Percentiles rank a stretch among this genome's conserved stretches.
Conservation (phyloP, 1,140 invertebrate genomes). For the Daktulosphaira vitifoliae region DNA sequence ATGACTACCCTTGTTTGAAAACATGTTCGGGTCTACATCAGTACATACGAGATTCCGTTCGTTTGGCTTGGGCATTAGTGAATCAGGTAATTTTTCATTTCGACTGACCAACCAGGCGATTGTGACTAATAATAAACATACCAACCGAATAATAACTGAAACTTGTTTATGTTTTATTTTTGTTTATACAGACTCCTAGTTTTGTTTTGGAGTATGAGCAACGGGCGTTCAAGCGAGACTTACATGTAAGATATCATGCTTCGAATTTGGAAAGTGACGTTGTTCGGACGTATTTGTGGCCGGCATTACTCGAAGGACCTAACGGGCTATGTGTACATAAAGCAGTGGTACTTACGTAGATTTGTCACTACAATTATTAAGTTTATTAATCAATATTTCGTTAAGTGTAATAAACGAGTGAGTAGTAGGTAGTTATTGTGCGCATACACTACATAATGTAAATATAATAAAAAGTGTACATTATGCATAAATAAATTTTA, state of each 20-base stretch:
- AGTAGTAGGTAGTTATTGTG: too few relatives aligned
- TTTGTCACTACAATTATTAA: neutral
- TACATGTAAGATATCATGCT: constrained; percentile 56
- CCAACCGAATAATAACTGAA: neutral
- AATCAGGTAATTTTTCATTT: constrained; percentile 47
- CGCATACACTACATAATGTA: too few relatives aligned
- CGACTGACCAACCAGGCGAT: too few relatives aligned
- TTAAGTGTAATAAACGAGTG: too few relatives aligned
- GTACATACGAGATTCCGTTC: constrained; percentile 57
- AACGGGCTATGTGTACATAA: constrained; percentile 59
- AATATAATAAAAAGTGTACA: too few relatives aligned
- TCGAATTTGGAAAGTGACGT: constrained; percentile 51
- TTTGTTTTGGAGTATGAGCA: constrained; percentile 52
- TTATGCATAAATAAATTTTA: too few relatives aligned
- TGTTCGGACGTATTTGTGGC: constrained; percentile 64
- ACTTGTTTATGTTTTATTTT: neutral
- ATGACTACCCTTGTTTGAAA: constrained; percentile 65
- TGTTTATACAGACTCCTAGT: constrained; percentile 45
- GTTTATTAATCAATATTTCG: too few relatives aligned
- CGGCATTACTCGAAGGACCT: constrained; percentile 54
- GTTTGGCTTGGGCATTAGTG: constrained; percentile 56
- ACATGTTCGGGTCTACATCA: constrained; percentile 52
- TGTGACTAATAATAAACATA: neutral
- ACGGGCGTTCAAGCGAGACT: constrained; percentile 49
- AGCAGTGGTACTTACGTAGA: constrained; percentile 57